Evolutionary conservation across 2,888 invertebrate genomes (phyloP).

Genomic region (Calameuta idolon): DNA sequence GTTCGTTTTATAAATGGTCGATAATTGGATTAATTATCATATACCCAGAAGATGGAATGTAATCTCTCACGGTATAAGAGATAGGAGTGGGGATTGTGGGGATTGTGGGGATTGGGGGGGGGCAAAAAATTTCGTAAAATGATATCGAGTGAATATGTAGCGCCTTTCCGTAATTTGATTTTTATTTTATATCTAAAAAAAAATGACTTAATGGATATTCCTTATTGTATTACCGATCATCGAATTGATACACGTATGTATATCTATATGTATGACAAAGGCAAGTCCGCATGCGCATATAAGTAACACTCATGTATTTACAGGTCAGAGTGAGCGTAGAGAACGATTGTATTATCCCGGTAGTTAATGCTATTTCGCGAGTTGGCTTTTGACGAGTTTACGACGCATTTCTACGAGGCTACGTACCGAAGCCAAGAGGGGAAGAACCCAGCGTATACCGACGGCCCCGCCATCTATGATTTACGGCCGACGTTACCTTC

Average conservation of each 20-base stretch:
- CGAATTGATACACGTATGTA: background rate
- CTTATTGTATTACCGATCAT: slow-evolving; percentile 18
- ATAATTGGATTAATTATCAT: slow-evolving; percentile 62
- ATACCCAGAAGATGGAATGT: too few species aligned
- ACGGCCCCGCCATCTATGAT: slow-evolving; percentile 47
- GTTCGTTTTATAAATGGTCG: slow-evolving; percentile 40
- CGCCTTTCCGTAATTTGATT: too few species aligned
- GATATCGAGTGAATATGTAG: too few species aligned
- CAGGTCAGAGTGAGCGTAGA: too few species aligned
- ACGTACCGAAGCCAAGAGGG: slow-evolving; percentile 49
- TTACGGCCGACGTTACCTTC: slow-evolving; percentile 65
- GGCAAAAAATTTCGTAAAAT: too few species aligned
- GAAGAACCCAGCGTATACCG: slow-evolving; percentile 30
- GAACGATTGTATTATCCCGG: slow-evolving; percentile 64
- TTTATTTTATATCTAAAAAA: too few species aligned
- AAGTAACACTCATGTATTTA: background rate
- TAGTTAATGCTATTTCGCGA: slow-evolving; percentile 65
- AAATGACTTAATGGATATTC: too few species aligned
- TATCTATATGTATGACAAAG: background rate
- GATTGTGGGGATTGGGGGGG: too few species aligned
- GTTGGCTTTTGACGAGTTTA: slow-evolving; percentile 66
- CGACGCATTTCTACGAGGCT: slow-evolving; percentile 58
- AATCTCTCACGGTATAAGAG: too few species aligned
- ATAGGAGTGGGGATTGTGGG: too few species aligned
- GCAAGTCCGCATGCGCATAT: background rate